These are phyloP conservation scores for Notothenia rossii DNA, from an alignment of 2,113 vertebrate species.

Conservation along the genomic window DNA sequence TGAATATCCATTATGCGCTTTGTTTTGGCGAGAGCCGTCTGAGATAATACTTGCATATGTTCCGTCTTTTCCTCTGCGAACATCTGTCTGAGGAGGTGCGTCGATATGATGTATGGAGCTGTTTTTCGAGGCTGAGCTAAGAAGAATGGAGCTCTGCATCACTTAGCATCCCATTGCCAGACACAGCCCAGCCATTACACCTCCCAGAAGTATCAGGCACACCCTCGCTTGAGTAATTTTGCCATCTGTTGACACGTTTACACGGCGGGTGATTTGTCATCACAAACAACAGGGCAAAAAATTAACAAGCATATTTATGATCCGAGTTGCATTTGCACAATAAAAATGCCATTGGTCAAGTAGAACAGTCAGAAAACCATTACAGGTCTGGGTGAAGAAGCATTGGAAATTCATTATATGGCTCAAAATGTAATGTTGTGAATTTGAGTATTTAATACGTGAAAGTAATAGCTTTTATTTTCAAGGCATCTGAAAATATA, in stretches of 20 bases:
- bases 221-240: slow-evolving; percentile 76
- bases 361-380: slow-evolving; percentile 41
- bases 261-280: slow-evolving; percentile 77
- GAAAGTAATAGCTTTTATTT: slow-evolving; percentile 44
- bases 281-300: slow-evolving; percentile 72
- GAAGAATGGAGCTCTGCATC: slow-evolving; percentile 72
- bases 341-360: slow-evolving; percentile 63
- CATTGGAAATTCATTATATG: slow-evolving; percentile 18
- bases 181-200: slow-evolving; percentile 66
- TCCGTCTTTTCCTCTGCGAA: slow-evolving; percentile 43
- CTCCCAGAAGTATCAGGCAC: slow-evolving; percentile 71
- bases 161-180: slow-evolving; percentile 73
- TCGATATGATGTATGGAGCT: slow-evolving; percentile 62
- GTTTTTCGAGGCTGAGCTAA: slow-evolving; percentile 61
- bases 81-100: slow-evolving; percentile 52
- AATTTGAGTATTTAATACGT: slow-evolving; percentile 19
- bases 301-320: slow-evolving; percentile 79
- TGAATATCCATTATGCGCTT: slow-evolving; percentile 41
- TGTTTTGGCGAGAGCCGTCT: slow-evolving; percentile 43
- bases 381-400: background rate
- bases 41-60: slow-evolving; percentile 52
- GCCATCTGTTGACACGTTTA: slow-evolving; percentile 84
- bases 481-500: slow-evolving; percentile 18
- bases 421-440: slow-evolving; percentile 5
- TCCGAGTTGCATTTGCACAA: slow-evolving; percentile 57